These are phyloP conservation scores for Formica exsecta DNA, from an alignment of 1,140 invertebrate genomes.

Conservation along the genomic window DNA sequence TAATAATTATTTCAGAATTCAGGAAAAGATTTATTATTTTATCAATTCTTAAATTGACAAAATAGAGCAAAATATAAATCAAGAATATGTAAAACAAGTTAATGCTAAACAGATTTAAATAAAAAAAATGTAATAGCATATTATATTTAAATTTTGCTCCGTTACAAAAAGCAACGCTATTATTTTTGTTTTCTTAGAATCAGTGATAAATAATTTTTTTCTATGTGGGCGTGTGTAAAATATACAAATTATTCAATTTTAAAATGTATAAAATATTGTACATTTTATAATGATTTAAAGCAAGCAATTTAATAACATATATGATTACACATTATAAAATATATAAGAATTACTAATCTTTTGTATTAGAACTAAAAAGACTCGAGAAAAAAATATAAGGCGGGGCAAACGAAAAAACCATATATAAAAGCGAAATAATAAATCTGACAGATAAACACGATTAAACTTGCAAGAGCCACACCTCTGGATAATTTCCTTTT, in stretches of 20 bases:
- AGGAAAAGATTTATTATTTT: not conserved
- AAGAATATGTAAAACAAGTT: not conserved
- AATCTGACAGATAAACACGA: not conserved
- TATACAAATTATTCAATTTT: not conserved
- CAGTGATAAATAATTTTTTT: not conserved
- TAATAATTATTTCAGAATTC: not conserved
- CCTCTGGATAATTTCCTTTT: conserved; percentile 15
- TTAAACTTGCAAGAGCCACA: conserved; percentile 11
- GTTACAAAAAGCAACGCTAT: not conserved
- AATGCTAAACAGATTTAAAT: not conserved
- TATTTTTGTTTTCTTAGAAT: not conserved
- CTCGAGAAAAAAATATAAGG: not conserved
- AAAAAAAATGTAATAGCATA: not conserved
- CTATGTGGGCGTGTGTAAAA: not conserved
- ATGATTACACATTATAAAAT: not conserved
- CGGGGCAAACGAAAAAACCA: not conserved
- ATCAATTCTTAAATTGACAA: not conserved
- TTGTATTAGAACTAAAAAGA: not conserved
- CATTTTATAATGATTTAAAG: not conserved
- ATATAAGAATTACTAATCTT: not conserved
- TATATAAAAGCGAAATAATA: not conserved
- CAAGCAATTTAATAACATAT: not conserved
- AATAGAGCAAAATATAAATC: not conserved
- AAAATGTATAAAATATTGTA: conserved; percentile 7
- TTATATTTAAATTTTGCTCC: not conserved